A percentile compares a stretch with the other conserved stretches of the same genome.
Conservation (phyloP, 2,888 invertebrate species). For the Chrysomela aeneicollis region DNA sequence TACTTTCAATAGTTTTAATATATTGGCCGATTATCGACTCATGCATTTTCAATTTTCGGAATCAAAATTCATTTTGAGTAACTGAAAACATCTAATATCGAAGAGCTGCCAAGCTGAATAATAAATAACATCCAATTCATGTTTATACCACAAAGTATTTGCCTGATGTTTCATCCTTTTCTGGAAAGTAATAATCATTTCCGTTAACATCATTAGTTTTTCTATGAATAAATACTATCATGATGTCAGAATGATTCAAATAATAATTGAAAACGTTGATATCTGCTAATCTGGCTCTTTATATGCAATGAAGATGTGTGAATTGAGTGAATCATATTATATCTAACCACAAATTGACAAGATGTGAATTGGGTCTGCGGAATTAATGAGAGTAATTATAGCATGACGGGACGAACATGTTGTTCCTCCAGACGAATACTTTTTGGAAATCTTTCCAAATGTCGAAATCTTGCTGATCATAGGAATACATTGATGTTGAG, state of each 20-base stretch:
- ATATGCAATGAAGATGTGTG: background rate
- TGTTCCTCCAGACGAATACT: background rate
- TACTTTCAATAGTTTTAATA: no score
- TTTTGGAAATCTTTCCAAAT: background rate
- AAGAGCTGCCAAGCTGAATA: no score
- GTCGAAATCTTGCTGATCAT: background rate
- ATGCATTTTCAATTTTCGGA: no score
- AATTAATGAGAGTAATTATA: background rate
- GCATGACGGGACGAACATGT: background rate
- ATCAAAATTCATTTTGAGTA: no score
- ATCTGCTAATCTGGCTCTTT: background rate
- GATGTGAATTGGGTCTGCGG: background rate
- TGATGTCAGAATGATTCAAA: background rate
- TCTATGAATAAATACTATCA: background rate
- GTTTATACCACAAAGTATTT: no score
- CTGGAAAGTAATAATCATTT: background rate
- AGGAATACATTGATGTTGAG: no score
- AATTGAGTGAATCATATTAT: slow-evolving; percentile 1
- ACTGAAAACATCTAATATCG: no score
- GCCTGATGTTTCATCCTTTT: background rate
- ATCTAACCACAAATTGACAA: background rate
- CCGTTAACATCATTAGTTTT: background rate
- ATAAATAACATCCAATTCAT: no score
- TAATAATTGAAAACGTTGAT: background rate
- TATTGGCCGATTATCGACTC: no score